Conservation (phyloP, 2,113 vertebrate genomes). For the Emberiza fucata region DNA sequence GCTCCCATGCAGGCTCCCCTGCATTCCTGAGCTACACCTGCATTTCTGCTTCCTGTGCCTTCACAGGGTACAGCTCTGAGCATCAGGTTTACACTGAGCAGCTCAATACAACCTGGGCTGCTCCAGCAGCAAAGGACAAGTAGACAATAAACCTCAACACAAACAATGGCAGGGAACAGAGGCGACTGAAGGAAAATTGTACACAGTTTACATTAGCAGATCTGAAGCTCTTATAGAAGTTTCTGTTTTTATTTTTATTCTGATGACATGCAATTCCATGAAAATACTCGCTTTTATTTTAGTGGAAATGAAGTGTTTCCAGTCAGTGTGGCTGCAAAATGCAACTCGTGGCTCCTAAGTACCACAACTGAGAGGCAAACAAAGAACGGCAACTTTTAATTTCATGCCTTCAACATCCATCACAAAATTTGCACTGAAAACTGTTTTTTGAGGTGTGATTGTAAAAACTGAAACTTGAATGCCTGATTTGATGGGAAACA, state of each 20-base stretch:
- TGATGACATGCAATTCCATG: not conserved
- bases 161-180: not conserved
- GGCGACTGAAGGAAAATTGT: not conserved
- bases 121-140: not conserved
- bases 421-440: not conserved
- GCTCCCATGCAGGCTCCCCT: not conserved
- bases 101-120: not conserved
- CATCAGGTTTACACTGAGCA: not conserved
- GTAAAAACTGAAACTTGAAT: not conserved
- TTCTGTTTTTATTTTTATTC: not conserved
- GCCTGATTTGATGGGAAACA: not conserved
- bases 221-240: not conserved
- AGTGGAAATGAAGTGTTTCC: not conserved
- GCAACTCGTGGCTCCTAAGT: not conserved
- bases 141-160: not conserved
- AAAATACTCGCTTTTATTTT: not conserved
- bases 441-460: not conserved
- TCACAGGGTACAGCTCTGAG: not conserved
- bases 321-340: not conserved
- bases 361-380: not conserved
- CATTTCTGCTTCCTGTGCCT: not conserved
- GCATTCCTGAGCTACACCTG: not conserved
- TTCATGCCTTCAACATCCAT: not conserved
- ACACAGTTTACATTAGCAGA: not conserved
- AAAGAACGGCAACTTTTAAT: not conserved